Conservation (phyloP, 1,140 invertebrate genomes). For the Caerostris darwini region DNA sequence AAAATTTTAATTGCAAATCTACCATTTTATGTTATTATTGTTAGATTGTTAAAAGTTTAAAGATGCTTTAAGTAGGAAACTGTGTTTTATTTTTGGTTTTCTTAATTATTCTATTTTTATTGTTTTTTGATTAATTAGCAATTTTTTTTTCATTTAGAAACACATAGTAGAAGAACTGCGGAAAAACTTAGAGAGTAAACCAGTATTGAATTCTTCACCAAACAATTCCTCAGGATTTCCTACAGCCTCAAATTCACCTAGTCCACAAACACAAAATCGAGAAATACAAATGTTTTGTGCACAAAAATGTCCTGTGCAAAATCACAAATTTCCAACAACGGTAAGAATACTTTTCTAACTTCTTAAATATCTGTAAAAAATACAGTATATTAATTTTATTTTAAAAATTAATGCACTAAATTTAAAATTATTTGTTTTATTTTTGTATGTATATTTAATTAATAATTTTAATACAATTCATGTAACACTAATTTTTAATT, state of each 20-base stretch:
- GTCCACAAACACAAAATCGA: slow-evolving; percentile 55
- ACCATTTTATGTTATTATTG: no score
- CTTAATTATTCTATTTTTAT: neutral
- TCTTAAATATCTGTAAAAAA: neutral
- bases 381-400: neutral
- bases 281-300: slow-evolving; percentile 50
- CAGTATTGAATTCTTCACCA: slow-evolving; percentile 6
- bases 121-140: neutral
- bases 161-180: slow-evolving; percentile 68
- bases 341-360: slow-evolving; percentile 1
- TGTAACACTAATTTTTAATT: neutral
- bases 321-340: slow-evolving; percentile 68
- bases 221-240: slow-evolving; percentile 30
- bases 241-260: slow-evolving; percentile 22
- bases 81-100: no score
- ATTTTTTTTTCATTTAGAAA: slow-evolving; percentile 50
- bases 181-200: slow-evolving; percentile 64
- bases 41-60: no score
- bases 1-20: no score
- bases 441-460: neutral
- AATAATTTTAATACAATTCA: neutral
- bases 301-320: slow-evolving; percentile 67
- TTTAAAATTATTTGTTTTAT: no score
- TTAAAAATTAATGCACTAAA: neutral
- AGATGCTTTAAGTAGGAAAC: no score